Conservation (phyloP, 53 echinoderm and acorn worm species). For the Astropecten irregularis region DNA sequence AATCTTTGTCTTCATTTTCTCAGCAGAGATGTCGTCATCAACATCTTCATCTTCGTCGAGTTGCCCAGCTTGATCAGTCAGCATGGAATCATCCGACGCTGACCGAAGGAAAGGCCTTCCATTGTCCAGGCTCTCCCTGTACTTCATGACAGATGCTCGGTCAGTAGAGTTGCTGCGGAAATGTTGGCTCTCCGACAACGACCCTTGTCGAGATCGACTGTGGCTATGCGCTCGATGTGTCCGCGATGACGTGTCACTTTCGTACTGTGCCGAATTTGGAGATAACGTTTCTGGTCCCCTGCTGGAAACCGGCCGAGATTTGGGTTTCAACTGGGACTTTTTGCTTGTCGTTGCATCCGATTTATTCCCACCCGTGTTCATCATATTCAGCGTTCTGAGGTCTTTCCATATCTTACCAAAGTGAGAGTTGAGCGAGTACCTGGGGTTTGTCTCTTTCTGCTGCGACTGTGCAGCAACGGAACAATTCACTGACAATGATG, state of each 20-base stretch:
- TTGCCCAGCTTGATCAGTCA: background rate
- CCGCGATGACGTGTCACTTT: background rate
- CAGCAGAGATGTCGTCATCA: constrained; percentile 71
- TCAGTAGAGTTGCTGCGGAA: constrained; percentile 90
- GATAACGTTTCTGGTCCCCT: background rate
- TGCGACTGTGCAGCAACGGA: background rate
- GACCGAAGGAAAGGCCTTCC: constrained; percentile 41
- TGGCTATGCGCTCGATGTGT: constrained; percentile 28
- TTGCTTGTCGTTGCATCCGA: background rate
- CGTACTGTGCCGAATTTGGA: background rate
- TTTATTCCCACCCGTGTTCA: constrained; percentile 11
- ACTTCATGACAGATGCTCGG: constrained; percentile 64
- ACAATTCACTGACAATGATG: background rate
- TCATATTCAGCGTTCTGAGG: constrained; percentile 15
- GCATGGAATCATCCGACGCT: constrained; percentile 61
- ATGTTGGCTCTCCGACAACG: constrained; percentile 40
- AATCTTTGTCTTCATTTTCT: constrained; percentile 88
- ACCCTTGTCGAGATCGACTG: constrained; percentile 45
- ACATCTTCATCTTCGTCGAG: constrained; percentile 59
- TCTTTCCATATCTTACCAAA: constrained; percentile 41
- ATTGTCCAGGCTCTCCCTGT: constrained; percentile 27
- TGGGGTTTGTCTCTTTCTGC: constrained; percentile 10
- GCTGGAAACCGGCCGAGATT: background rate
- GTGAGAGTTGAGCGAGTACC: constrained; percentile 14
- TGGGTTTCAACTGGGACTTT: background rate